These are phyloP conservation scores for Xenopus tropicalis DNA, from an alignment of 2,113 vertebrate species.

Conservation along the genomic window DNA sequence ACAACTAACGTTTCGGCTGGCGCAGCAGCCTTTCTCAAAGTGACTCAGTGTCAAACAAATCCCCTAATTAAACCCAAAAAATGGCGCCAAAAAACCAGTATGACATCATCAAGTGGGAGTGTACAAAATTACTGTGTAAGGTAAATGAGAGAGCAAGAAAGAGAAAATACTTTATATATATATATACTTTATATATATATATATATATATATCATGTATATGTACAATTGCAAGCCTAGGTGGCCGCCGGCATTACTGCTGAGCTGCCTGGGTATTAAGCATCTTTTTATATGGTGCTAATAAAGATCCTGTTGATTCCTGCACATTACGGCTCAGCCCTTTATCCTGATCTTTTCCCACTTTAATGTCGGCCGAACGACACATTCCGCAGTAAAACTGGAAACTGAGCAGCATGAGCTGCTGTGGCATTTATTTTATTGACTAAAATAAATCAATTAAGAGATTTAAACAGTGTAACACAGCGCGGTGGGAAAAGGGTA, in stretches of 20 bases:
- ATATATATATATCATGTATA: too few relatives aligned
- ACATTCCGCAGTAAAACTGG: constrained; percentile 22
- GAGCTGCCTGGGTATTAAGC: constrained; percentile 5
- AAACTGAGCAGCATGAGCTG: constrained; percentile 37
- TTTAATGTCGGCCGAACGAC: constrained; percentile 14
- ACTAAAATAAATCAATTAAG: constrained; percentile 42
- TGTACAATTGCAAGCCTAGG: constrained; percentile 2
- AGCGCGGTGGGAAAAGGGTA: constrained; percentile 33
- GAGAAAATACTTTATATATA: too few relatives aligned
- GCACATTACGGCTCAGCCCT: constrained; percentile 2
- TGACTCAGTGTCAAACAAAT: too few relatives aligned
- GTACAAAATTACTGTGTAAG: too few relatives aligned
- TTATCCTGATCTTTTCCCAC: constrained; percentile 2
- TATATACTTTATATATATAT: too few relatives aligned
- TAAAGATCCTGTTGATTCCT: constrained; percentile 30
- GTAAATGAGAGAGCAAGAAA: too few relatives aligned
- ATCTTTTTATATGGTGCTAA: constrained; percentile 32
- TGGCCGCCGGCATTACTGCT: not conserved
- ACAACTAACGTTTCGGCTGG: too few relatives aligned
- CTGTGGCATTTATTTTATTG: constrained; percentile 37
- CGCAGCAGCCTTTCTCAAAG: too few relatives aligned
- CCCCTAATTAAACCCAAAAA: too few relatives aligned
- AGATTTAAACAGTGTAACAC: constrained; percentile 39
- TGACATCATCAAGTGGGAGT: too few relatives aligned
- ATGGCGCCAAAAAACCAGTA: too few relatives aligned